Evolutionary conservation across 2,797 vertebrate species (phyloP), one percentile per base, ranked within the genome.

Genomic region (Eupleurogrammus muticus): DNA sequence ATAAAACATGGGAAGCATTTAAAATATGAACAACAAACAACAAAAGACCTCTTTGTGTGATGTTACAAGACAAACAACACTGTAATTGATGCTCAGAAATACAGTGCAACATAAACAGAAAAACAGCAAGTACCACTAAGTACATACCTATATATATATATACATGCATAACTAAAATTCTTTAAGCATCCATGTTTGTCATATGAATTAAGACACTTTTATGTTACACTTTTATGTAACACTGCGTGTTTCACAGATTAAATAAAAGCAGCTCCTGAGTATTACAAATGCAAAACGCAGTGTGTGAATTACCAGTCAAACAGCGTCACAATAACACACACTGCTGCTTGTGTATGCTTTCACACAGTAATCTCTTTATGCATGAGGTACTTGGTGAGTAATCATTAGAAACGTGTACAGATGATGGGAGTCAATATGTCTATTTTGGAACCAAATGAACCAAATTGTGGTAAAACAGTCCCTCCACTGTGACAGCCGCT

Each of bases 391-490:
- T 57, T 56, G 46, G 23, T 14, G 59, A 48, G 44, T 75, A 65
- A 70, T 67, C 50, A 51, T 67, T 21, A 40, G 7, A 75, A 65
- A 59, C 52, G 23, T 60, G 56, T 56, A 61, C 53, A 77, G 67
- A 68, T 70, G 74, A 66, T 6, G 44, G 35, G 52, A 61, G 60
- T 47, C 57, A 57, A 50, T 66, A 12, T 34, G 55, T 70, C 54
- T 73, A 52, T 68, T 78, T 34, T 66, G 52, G n/a, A 82, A 69
- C 14, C 69, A 58, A 42, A 80, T 76, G 11, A 60, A 54, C 17
- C 53, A 23, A 53, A 70, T 23, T 19, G 54, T 55, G 56, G 38
- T 60, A 67, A 73, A 79, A 72, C 42, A 71, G 59, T 42, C 53
- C 1, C 40, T 70, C 52, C 28, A n/a, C 55, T 57, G 50, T 32